Percentiles rank a stretch among this genome's conserved stretches.
These are phyloP conservation scores for Pseudomyrmex gracilis DNA, from an alignment of 1,140 invertebrate species.

Conservation along the genomic window DNA sequence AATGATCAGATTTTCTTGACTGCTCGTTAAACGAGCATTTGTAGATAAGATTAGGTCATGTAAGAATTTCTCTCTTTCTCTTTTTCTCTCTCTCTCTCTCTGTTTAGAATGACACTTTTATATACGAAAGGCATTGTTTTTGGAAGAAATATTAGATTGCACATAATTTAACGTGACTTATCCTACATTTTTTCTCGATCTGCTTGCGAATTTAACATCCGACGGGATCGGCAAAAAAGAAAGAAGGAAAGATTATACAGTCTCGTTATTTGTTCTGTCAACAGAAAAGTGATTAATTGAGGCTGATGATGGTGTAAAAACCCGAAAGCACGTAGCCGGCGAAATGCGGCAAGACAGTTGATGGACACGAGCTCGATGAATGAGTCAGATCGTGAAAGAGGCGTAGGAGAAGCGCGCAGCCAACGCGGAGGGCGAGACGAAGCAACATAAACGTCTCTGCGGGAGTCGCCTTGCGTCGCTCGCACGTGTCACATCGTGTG, in stretches of 20 bases:
- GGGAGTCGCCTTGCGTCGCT: slow-evolving; percentile 68
- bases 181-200: not conserved
- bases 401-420: slow-evolving; percentile 31
- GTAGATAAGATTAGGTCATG: no score
- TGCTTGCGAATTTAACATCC: not conserved
- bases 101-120: no score
- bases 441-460: slow-evolving; percentile 56
- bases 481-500: slow-evolving; percentile 57
- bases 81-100: no score
- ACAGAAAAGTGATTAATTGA: slow-evolving; percentile 65
- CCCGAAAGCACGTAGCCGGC: not conserved
- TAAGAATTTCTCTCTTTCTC: no score
- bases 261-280: slow-evolving; percentile 23
- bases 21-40: no score
- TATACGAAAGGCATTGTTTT: no score
- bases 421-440: slow-evolving; percentile 21
- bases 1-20: no score
- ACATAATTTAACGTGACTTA: no score
- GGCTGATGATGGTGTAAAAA: slow-evolving; percentile 4
- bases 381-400: slow-evolving; percentile 53
- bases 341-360: slow-evolving; percentile 23
- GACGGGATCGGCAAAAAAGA: not conserved
- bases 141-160: no score
- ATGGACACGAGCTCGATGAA: slow-evolving; percentile 26
- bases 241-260: not conserved